Evolutionary conservation across 2,113 vertebrate genomes (phyloP).

Genomic region (Mionectes macconnelli): DNA sequence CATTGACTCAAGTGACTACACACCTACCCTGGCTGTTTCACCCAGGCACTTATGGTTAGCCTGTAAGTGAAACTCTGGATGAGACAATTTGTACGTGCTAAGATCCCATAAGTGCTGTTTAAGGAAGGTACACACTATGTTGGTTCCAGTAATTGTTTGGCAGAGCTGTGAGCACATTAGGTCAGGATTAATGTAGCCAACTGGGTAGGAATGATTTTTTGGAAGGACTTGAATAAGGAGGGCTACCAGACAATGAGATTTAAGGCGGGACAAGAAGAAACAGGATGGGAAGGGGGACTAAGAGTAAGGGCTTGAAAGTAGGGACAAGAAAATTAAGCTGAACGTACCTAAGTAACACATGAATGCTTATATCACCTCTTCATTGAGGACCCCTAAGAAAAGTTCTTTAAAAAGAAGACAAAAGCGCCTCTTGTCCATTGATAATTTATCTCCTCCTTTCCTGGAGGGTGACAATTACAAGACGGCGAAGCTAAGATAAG

Average conservation of each 20-base stretch:
- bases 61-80: background rate
- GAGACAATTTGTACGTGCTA: background rate
- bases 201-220: background rate
- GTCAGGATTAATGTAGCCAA: background rate
- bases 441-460: background rate
- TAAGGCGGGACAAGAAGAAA: background rate
- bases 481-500: background rate
- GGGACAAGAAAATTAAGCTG: background rate
- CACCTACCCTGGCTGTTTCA: background rate
- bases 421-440: background rate
- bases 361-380: background rate
- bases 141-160: background rate
- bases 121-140: background rate
- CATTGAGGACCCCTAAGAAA: background rate
- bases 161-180: background rate
- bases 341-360: background rate
- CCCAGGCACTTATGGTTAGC: background rate
- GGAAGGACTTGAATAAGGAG: background rate
- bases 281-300: background rate
- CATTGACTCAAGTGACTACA: background rate
- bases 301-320: background rate
- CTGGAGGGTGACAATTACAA: background rate
- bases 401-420: background rate
- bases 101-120: background rate
- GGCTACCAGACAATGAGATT: background rate